Evolutionary conservation across 1,140 invertebrate genomes (phyloP), one percentile per base, ranked within the genome.

Genomic region (Bombus pascuorum): DNA sequence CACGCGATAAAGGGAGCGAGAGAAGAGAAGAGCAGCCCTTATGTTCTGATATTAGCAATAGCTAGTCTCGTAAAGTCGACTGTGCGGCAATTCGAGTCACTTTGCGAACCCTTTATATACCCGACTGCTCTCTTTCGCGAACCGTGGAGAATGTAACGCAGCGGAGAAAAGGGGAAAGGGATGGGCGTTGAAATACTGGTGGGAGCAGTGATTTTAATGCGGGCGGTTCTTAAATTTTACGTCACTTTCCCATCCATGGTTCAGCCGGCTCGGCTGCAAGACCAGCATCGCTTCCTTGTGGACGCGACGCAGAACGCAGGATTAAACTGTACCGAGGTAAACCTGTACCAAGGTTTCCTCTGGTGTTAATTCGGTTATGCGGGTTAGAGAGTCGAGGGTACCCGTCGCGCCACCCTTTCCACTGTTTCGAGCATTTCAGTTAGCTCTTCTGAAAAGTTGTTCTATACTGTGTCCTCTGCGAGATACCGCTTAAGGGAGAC

Each of bases 61-160:
- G 92, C 93, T 90, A 78, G 87, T 92, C 93, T 95, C 94, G 93
- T 95, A 95, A 95, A 95, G 92, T 94, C 90, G 88, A 92, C 92
- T 92, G 91, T 85, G 89, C 91, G 91, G 93, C 93, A 94, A 94
- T 95, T 95, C 93, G 92, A 95, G 94, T 95, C 94, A 95, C 94
- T 95, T 94, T 94, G 92, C 91, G 88, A 94, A 94, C 94, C 94
- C 94, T 95, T 95, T 94, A 94, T 94, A 93, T 89, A 94, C 93
- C 93, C 82, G 87, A 74, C 84, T 77, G 77, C 87, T 86, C 77
- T 74, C n/a, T 86, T 86, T 87, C 83, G 4, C 2, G 47, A 53
- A 53, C 59, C 87, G 82, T 78, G 87, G 85, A 90, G 88, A 89
- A 87, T 74, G 75, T 78, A 90, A 92, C 76, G 73, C 32, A 2